Conservation (phyloP, 2,797 vertebrate species). For the Neosilurus hyrtlii region DNA sequence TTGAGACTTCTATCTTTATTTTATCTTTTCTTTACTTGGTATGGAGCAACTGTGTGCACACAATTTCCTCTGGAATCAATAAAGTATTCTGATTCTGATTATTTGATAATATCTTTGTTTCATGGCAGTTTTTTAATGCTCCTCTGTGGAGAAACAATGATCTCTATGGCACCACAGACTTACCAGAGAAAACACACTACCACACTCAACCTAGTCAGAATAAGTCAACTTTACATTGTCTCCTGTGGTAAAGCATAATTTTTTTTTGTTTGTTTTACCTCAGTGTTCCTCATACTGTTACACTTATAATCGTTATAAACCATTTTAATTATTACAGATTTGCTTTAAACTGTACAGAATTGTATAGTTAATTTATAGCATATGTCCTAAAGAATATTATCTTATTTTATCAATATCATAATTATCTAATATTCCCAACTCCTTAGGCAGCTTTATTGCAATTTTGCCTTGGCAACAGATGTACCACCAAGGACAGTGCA, state of each 20-base stretch:
- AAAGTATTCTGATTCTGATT: too few relatives aligned
- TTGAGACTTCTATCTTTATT: too few relatives aligned
- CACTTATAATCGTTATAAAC: background rate
- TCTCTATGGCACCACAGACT: too few relatives aligned
- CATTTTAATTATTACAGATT: background rate
- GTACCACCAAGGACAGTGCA: slow-evolving; percentile 35
- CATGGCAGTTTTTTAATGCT: background rate
- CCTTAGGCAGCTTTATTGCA: slow-evolving; percentile 34
- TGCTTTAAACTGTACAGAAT: background rate
- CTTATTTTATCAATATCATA: too few relatives aligned
- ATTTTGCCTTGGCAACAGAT: slow-evolving; percentile 51
- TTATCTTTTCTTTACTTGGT: too few relatives aligned
- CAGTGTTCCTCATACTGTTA: background rate
- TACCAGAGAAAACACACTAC: too few relatives aligned
- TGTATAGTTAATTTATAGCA: background rate
- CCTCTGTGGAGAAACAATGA: background rate
- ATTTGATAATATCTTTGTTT: background rate
- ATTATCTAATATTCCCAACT: slow-evolving; percentile 1
- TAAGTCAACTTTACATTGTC: background rate
- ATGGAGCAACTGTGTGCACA: too few relatives aligned
- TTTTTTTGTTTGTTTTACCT: background rate
- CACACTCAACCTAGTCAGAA: background rate
- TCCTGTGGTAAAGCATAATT: background rate
- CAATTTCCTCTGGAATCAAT: too few relatives aligned
- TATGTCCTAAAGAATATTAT: background rate